phyloP scores from a whole-genome alignment of 2,888 invertebrate genomes.

The Stratiomys singularior region DNA sequence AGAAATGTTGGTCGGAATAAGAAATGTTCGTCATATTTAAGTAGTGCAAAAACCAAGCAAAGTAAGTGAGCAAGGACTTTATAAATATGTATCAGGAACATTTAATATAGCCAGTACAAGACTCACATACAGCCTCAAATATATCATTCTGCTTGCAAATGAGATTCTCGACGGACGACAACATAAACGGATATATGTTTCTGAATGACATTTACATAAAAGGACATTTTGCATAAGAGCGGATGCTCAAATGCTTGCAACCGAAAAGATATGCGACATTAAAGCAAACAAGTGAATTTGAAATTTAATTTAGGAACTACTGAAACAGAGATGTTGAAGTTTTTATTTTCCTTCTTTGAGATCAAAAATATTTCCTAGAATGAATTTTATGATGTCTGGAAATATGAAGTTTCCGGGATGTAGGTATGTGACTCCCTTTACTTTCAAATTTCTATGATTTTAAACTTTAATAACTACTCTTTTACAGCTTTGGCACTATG shows the following conservation, averaged over 20 bases:
- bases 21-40: not conserved
- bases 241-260: not conserved
- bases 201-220: slow-evolving; percentile 17
- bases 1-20: not conserved
- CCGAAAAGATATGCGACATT: not conserved
- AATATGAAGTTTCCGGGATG: too few species aligned
- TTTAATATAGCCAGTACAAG: not conserved
- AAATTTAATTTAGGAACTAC: not conserved
- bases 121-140: too few species aligned
- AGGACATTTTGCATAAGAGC: slow-evolving; percentile 15
- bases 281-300: not conserved
- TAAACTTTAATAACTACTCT: too few species aligned
- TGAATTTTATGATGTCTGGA: too few species aligned
- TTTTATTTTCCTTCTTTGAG: too few species aligned
- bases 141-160: not conserved
- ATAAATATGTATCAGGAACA: slow-evolving; percentile 10
- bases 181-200: slow-evolving; percentile 20
- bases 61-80: not conserved
- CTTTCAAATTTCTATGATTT: too few species aligned
- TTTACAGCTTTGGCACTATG: too few species aligned
- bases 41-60: not conserved
- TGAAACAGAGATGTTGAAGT: too few species aligned
- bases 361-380: too few species aligned
- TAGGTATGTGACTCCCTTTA: too few species aligned
- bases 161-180: not conserved